phyloP scores from a whole-genome alignment of 2,113 vertebrate species.

The Cettia cetti region DNA sequence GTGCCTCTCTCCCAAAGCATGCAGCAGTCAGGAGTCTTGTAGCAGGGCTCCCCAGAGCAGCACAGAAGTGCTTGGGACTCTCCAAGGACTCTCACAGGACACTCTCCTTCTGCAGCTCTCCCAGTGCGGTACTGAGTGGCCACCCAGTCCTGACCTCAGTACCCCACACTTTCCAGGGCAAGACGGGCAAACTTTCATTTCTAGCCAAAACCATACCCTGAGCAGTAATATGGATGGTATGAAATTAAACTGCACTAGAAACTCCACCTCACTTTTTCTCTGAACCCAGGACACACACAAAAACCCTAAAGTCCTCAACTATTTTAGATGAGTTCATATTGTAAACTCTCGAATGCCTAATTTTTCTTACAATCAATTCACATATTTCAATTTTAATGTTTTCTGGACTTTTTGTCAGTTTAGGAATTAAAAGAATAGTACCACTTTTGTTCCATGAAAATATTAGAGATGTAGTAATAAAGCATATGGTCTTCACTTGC shows the following conservation, averaged over 20 bases:
- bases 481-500: neutral
- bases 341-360: neutral
- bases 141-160: too few species aligned
- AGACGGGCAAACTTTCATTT: neutral
- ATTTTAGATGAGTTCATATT: neutral
- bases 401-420: neutral
- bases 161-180: accelerated
- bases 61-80: neutral
- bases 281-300: neutral
- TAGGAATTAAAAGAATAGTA: neutral
- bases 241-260: neutral
- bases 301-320: accelerated
- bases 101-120: neutral
- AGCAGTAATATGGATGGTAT: too few species aligned
- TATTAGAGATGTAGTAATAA: neutral
- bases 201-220: neutral
- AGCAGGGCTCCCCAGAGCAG: accelerated
- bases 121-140: accelerated
- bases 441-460: neutral
- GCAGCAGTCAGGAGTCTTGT: neutral
- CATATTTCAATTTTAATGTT: neutral
- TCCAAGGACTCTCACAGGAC: neutral
- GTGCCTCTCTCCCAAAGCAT: neutral
- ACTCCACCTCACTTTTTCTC: neutral
- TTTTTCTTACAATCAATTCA: neutral